Conservation (phyloP, 2,888 invertebrate species). For the Chrysolina haemoptera region DNA sequence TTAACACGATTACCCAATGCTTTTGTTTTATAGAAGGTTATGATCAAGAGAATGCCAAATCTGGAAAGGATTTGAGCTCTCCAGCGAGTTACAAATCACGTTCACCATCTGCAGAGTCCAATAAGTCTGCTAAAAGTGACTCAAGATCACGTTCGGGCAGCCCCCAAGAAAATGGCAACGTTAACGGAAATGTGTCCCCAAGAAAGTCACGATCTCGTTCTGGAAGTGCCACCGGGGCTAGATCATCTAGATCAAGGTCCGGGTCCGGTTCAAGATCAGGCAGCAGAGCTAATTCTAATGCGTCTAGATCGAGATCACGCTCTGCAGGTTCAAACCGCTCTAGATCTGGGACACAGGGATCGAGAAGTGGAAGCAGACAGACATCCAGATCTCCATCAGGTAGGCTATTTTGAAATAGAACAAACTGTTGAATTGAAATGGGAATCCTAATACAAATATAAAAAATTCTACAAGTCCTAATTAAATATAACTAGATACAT, state of each 20-base stretch:
- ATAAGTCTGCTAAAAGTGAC: constrained; percentile 49
- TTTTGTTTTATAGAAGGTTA: constrained; percentile 45
- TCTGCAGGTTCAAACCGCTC: constrained; percentile 55
- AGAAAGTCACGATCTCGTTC: constrained; percentile 52
- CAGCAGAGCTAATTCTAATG: constrained; percentile 52
- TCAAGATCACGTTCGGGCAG: constrained; percentile 40
- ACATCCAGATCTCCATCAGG: constrained; percentile 57
- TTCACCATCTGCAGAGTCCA: constrained; percentile 58
- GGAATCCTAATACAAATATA: too few species aligned
- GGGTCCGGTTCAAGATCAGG: constrained; percentile 52
- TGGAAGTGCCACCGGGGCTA: constrained; percentile 55
- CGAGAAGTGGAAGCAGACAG: constrained; percentile 49
- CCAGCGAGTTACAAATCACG: constrained; percentile 53
- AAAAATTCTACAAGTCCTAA: too few species aligned
- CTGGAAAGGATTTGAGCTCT: constrained; percentile 41
- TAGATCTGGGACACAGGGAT: constrained; percentile 49
- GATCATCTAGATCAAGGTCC: constrained; percentile 63
- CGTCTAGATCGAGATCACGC: constrained; percentile 57
- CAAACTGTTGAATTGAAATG: neutral
- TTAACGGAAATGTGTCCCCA: constrained; percentile 29
- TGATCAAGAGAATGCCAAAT: constrained; percentile 31
- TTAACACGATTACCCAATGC: constrained; percentile 3
- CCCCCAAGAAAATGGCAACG: constrained; percentile 47
- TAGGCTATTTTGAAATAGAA: neutral
- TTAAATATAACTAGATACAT: too few species aligned